A percentile compares a stretch with the other conserved stretches of the same genome.
phyloP scores from a whole-genome alignment of 2,113 vertebrate genomes.

The Uria aalge region DNA sequence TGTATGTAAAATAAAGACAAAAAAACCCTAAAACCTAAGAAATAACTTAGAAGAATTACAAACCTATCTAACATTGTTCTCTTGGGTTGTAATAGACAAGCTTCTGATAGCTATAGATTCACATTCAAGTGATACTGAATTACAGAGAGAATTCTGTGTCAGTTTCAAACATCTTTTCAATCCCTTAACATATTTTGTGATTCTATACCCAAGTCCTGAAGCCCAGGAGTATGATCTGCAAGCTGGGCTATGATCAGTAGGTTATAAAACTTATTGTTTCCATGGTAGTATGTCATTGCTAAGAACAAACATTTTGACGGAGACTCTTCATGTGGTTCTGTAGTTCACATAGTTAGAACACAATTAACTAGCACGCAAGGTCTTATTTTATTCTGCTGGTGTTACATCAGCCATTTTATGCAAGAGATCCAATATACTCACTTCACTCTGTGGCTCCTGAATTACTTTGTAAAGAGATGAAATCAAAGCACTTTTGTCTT shows the following conservation, averaged over 20 bases:
- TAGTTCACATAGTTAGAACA: neutral
- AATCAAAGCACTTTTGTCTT: conserved; percentile 89
- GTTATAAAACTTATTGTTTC: neutral
- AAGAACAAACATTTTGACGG: neutral
- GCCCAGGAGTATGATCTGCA: neutral
- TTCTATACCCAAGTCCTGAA: neutral
- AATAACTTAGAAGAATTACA: neutral
- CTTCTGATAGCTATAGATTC: neutral
- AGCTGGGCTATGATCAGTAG: neutral
- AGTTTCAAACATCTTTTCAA: neutral
- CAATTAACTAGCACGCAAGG: neutral
- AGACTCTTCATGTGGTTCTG: neutral
- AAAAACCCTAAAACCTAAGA: neutral
- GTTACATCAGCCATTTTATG: neutral
- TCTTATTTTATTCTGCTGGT: neutral
- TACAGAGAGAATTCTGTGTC: neutral
- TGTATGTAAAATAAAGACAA: neutral
- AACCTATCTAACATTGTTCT: neutral
- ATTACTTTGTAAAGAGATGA: conserved; percentile 97
- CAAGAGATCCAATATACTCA: conserved; percentile 65
- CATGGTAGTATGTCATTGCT: neutral
- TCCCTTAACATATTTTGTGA: neutral
- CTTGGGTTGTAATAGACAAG: neutral
- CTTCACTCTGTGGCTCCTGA: conserved; percentile 94
- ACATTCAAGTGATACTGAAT: neutral